A percentile compares a stretch with the other conserved stretches of the same genome.
These are phyloP conservation scores for Beroe forskalii DNA, from an alignment of 37 sponge, comb jelly and placozoan species.

Conservation along the genomic window DNA sequence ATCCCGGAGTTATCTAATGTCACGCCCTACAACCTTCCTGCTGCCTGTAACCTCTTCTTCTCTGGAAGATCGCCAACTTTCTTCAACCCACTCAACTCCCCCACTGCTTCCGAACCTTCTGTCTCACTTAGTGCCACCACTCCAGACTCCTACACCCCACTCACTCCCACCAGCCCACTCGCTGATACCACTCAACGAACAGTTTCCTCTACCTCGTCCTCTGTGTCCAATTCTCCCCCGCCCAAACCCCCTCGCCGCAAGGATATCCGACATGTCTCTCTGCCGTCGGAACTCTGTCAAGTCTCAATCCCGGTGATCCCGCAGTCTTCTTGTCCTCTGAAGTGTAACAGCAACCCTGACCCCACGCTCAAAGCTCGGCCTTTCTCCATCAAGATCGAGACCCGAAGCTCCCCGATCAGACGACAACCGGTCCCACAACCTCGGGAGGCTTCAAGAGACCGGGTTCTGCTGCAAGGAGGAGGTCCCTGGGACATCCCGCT, in stretches of 20 bases:
- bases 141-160: too few relatives aligned
- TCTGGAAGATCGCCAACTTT: not conserved
- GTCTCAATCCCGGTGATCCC: not conserved
- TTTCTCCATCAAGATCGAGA: not conserved
- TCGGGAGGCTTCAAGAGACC: not conserved
- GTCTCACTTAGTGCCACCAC: too few relatives aligned
- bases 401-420: too few relatives aligned
- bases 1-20: not conserved
- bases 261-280: not conserved
- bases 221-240: not conserved
- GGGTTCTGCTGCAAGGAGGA: not conserved
- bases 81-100: not conserved
- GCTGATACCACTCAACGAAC: too few relatives aligned
- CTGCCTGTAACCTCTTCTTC: not conserved
- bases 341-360: not conserved
- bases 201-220: not conserved
- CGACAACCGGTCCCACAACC: too few relatives aligned
- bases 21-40: not conserved
- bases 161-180: too few relatives aligned
- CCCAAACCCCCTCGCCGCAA: not conserved
- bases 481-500: not conserved
- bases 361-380: not conserved
- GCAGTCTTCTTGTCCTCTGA: not conserved
- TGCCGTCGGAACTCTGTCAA: not conserved
- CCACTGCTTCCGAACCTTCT: not conserved